Conservation (phyloP, 2,888 invertebrate species). For the Quadroppia sp. region DNA sequence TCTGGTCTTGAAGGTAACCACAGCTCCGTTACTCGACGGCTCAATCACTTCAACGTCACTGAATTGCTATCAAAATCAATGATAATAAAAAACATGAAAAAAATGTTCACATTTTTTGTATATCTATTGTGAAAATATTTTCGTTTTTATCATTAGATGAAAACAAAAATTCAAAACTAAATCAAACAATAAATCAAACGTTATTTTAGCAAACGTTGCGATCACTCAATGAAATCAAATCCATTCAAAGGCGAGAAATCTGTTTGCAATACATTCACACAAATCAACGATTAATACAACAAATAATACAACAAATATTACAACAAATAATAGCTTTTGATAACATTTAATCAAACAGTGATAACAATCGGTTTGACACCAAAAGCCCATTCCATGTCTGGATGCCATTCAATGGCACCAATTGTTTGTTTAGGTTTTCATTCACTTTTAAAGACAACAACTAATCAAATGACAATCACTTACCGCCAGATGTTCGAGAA, state of each 20-base stretch:
- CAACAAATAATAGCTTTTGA: neutral
- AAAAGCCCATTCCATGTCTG: neutral
- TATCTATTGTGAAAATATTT: too few species aligned
- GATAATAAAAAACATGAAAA: too few species aligned
- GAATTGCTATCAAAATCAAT: slow-evolving; percentile 63
- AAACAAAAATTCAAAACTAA: neutral
- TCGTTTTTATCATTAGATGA: too few species aligned
- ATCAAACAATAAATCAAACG: neutral
- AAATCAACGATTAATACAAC: too few species aligned
- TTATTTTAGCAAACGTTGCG: slow-evolving; percentile 19
- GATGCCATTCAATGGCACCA: neutral
- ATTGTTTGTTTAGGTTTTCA: neutral
- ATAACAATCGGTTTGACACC: neutral
- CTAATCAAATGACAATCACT: slow-evolving; percentile 50
- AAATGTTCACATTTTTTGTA: too few species aligned
- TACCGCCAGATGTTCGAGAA: slow-evolving; percentile 79
- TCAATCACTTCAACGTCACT: slow-evolving; percentile 80
- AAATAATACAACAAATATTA: too few species aligned
- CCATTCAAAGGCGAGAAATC: slow-evolving; percentile 3
- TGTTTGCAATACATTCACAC: slow-evolving; percentile 8
- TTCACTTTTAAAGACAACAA: slow-evolving; percentile 16
- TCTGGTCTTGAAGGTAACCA: slow-evolving; percentile 69
- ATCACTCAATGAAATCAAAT: slow-evolving; percentile 8
- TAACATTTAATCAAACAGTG: neutral
- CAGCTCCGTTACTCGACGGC: slow-evolving; percentile 68